phyloP scores from a whole-genome alignment of 1,140 invertebrate genomes.

The Liolophura sinensis region DNA sequence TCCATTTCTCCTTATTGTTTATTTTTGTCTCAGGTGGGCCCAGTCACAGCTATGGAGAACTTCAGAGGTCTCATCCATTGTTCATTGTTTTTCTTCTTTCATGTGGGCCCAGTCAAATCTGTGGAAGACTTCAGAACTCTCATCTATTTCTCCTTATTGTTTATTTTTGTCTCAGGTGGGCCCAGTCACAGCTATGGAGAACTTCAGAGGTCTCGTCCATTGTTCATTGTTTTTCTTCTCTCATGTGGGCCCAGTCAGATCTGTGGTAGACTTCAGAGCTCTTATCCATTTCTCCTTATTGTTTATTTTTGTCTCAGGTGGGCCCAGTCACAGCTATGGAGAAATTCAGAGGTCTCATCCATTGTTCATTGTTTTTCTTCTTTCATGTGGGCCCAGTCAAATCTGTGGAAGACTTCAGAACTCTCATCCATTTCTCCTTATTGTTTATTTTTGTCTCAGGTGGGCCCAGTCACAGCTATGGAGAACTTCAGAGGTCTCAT shows the following conservation, averaged over 20 bases:
- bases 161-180: neutral
- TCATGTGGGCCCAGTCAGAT: neutral
- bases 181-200: neutral
- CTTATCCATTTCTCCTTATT: neutral
- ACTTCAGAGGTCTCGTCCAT: neutral
- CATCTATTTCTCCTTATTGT: too few relatives aligned
- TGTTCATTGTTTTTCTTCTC: neutral
- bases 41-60: too few relatives aligned
- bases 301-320: too few relatives aligned
- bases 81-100: too few relatives aligned
- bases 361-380: too few relatives aligned
- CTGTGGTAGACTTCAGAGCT: neutral
- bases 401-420: constrained; percentile 9
- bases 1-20: too few relatives aligned
- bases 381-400: constrained; percentile 32
- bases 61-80: too few relatives aligned
- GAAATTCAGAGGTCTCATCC: neutral
- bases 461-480: neutral
- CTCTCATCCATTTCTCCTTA: neutral
- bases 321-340: neutral
- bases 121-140: too few relatives aligned
- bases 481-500: neutral
- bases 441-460: neutral
- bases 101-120: too few relatives aligned
- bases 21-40: too few relatives aligned